A percentile compares a stretch with the other conserved stretches of the same genome.
Conservation (phyloP, 2,113 vertebrate species). For the Sinocyclocheilus maitianheensis region DNA sequence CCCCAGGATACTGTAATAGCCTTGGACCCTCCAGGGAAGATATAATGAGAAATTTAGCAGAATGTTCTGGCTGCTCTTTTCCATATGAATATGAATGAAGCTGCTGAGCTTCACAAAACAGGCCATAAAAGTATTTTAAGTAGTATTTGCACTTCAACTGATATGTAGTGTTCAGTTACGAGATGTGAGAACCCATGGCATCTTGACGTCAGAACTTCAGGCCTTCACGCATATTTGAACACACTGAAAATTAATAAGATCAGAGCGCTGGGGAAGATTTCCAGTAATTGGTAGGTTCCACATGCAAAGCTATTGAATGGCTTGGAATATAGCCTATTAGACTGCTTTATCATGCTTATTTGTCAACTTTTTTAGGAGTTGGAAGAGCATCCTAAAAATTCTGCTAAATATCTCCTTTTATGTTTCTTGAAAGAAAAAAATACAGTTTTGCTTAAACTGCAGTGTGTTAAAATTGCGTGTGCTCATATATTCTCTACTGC, state of each 20-base stretch:
- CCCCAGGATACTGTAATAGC: neutral
- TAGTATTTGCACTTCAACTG: neutral
- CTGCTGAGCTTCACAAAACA: neutral
- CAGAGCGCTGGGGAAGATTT: no score
- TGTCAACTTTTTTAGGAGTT: neutral
- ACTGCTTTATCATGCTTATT: no score
- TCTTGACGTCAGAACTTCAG: neutral
- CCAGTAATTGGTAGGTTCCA: no score
- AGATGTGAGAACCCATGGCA: neutral
- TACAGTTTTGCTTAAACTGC: neutral
- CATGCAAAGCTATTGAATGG: no score
- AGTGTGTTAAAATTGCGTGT: neutral
- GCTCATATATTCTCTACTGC: neutral
- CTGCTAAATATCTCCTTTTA: neutral
- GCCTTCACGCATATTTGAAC: neutral
- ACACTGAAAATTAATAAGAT: no score
- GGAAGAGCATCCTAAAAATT: neutral
- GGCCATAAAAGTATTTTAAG: neutral
- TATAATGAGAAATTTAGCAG: neutral
- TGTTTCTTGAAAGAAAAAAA: neutral
- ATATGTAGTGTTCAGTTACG: neutral
- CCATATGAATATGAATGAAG: neutral
- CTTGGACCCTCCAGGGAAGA: neutral
- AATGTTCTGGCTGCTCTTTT: neutral
- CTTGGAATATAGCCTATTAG: no score